These are phyloP conservation scores for Eupithecia subumbrata DNA, from an alignment of 2,888 invertebrate species.

Conservation along the genomic window DNA sequence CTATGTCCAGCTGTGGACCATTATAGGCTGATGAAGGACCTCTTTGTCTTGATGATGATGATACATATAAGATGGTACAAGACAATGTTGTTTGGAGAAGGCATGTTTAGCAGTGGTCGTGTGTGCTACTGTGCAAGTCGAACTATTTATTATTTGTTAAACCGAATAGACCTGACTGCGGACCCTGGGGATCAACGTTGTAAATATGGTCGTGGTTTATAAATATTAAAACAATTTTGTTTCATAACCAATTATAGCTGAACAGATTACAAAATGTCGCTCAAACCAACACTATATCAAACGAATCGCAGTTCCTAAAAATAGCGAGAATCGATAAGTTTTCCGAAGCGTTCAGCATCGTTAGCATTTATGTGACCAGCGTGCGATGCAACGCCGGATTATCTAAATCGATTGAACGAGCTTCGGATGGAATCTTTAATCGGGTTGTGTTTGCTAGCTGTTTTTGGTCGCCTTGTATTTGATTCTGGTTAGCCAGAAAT, in stretches of 20 bases:
- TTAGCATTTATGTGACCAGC: conserved; percentile 36
- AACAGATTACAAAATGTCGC: background rate
- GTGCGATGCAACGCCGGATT: conserved; percentile 32
- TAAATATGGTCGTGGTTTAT: too few relatives aligned
- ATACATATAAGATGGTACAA: too few relatives aligned
- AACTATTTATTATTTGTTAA: too few relatives aligned
- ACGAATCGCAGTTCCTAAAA: conserved; percentile 22
- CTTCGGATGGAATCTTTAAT: conserved; percentile 25
- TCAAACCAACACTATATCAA: background rate
- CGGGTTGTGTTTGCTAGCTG: conserved; percentile 6
- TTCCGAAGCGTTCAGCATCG: conserved; percentile 30
- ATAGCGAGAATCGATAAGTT: conserved; percentile 30
- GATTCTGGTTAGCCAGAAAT: background rate
- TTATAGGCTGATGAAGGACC: too few relatives aligned
- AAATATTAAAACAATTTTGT: background rate
- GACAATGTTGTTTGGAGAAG: too few relatives aligned
- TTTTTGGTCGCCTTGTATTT: background rate
- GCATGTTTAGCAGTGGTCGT: too few relatives aligned
- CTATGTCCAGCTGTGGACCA: too few relatives aligned
- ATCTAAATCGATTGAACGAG: conserved; percentile 33
- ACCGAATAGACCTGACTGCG: too few relatives aligned
- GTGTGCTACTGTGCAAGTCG: too few relatives aligned
- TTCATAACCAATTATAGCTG: background rate
- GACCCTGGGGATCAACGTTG: too few relatives aligned
- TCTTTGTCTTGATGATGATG: too few relatives aligned